Evolutionary conservation across 2,888 invertebrate genomes (phyloP), one percentile per base, ranked within the genome.

Genomic region (Pardosa pseudoannulata): DNA sequence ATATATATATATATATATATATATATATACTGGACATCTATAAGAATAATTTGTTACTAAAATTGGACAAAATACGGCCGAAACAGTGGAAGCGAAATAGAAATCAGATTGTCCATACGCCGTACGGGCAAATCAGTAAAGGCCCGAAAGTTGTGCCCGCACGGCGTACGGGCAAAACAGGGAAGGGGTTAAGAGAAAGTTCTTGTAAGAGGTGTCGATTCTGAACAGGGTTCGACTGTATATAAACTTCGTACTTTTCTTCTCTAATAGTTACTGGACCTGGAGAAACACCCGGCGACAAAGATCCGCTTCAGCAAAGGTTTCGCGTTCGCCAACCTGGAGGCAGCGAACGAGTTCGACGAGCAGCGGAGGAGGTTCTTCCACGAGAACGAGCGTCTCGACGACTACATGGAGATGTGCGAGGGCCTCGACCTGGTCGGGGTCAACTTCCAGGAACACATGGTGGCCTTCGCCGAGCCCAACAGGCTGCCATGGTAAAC

Each of bases 341-440:
- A 95, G 89, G 95, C 95, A 5, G 95, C 95, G 41, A 91, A 93
- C 91, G 96, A 96, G 91, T 96, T 96, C 90, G 96, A 96, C 91
- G 95, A 95, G 89, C 96, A 96, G 91, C 92, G 96, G 87, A 94
- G 95, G 19, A 92, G 95, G 89, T 96, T 96, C 91, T 96, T 93
- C 90, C 94, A 95, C 79, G 95, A 95, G 89, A 95, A 96, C 91
- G 96, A 96, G 91, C 92, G 95, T 28, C 93, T 94, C 81, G 96
- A 96, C 90, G 96, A 96, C 91, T 96, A 96, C 91, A 95, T 96
- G 95, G 96, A 96, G 92, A 96, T 95, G 93, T 92, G 95, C 0
- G 96, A 96, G 91, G 96, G 96, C 0, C 92, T 96, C 88, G 96
- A 96, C 90, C 93, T 96, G 27, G 93, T 94, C 7, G 89, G 90